phyloP scores from a whole-genome alignment of 2,797 vertebrate species.

The Chelmon rostratus region DNA sequence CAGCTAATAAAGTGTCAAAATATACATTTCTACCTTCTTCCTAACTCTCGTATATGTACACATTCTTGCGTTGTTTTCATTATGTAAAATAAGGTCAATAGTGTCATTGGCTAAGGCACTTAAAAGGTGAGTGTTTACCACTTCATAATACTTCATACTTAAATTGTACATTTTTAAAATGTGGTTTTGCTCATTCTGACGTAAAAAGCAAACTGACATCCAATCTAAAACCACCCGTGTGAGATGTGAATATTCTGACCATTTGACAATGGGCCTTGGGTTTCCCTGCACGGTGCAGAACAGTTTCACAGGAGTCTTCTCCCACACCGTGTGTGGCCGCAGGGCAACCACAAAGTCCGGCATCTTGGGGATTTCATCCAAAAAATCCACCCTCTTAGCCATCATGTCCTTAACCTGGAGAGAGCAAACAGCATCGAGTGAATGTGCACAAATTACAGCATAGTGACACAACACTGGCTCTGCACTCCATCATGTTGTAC shows the following conservation, averaged over 20 bases:
- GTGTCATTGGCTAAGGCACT: not conserved
- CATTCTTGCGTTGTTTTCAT: too few species aligned
- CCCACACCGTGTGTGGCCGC: conserved; percentile 95
- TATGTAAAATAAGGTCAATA: too few species aligned
- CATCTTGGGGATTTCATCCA: conserved; percentile 87
- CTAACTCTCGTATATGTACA: too few species aligned
- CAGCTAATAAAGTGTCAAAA: too few species aligned
- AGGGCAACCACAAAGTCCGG: conserved; percentile 94
- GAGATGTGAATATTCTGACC: conserved; percentile 83
- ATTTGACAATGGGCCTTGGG: conserved; percentile 93
- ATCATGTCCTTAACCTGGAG: conserved; percentile 88
- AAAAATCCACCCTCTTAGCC: conserved; percentile 79
- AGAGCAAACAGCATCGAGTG: not conserved
- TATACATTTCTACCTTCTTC: too few species aligned
- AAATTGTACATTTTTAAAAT: not conserved
- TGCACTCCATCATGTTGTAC: not conserved
- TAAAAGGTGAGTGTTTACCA: not conserved
- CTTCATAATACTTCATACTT: not conserved
- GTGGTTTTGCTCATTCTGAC: not conserved
- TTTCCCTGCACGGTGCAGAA: conserved; percentile 95
- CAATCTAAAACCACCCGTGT: not conserved
- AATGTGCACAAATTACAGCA: not conserved
- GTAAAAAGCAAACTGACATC: not conserved
- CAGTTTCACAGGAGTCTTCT: conserved; percentile 91
- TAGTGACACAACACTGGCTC: not conserved